Conservation (phyloP, 2,888 invertebrate genomes). For the Tiliacea citrago region DNA sequence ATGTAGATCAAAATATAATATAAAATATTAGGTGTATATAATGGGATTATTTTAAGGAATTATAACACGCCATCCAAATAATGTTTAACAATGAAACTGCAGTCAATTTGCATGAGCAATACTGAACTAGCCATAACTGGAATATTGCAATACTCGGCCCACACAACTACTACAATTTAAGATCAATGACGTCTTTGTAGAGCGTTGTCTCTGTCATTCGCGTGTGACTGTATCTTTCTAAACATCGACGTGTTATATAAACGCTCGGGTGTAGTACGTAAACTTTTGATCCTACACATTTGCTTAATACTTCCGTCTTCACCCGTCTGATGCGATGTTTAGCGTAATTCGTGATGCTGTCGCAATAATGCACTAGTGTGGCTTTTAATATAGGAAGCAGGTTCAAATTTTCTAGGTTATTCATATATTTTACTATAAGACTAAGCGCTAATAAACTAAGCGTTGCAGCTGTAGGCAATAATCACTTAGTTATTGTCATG, state of each 20-base stretch:
- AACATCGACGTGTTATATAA: background rate
- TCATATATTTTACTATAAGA: slow-evolving; percentile 16
- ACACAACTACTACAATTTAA: background rate
- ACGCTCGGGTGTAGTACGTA: no score
- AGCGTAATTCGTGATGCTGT: background rate
- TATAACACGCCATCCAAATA: background rate
- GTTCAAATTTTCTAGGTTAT: slow-evolving; percentile 24
- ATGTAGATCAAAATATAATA: background rate
- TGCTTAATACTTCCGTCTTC: slow-evolving; percentile 2
- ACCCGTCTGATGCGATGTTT: slow-evolving; percentile 1
- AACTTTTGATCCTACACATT: slow-evolving; percentile 16
- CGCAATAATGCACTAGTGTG: slow-evolving; percentile 23
- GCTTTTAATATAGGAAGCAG: slow-evolving; percentile 16
- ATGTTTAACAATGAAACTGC: background rate
- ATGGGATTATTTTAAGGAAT: background rate
- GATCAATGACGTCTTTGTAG: background rate
- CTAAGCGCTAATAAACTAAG: background rate
- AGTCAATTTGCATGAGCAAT: background rate
- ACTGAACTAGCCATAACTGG: background rate
- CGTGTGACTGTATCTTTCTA: background rate
- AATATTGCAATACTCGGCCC: background rate
- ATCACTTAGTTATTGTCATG: slow-evolving; percentile 15
- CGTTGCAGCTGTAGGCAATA: slow-evolving; percentile 3
- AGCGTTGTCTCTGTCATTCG: background rate
- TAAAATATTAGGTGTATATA: background rate